Conservation (phyloP, 2,797 vertebrate species). For the Chelonia mydas region DNA sequence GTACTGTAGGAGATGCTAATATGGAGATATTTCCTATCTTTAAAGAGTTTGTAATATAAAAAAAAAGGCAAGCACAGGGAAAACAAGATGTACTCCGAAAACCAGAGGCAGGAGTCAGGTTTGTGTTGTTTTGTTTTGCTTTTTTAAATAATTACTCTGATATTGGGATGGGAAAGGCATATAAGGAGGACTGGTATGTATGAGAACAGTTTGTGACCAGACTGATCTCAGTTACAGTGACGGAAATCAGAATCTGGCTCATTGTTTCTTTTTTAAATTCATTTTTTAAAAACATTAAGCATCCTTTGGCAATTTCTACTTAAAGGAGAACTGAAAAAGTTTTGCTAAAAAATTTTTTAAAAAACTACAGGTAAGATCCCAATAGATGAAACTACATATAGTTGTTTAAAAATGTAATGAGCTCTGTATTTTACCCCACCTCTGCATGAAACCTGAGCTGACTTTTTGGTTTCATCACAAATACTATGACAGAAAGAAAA, state of each 20-base stretch:
- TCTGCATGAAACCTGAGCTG: not conserved
- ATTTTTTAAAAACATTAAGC: not conserved
- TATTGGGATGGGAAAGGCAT: not conserved
- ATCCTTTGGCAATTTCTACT: not conserved
- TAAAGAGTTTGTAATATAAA: not conserved
- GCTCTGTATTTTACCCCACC: not conserved
- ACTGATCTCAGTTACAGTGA: not conserved
- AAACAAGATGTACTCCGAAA: not conserved
- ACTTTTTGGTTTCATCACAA: not conserved
- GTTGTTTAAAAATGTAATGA: not conserved
- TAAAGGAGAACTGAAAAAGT: not conserved
- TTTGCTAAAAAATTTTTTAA: not conserved
- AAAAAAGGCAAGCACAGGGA: not conserved
- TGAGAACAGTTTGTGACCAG: not conserved
- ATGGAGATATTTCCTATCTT: not conserved
- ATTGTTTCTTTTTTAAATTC: not conserved
- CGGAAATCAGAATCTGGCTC: not conserved
- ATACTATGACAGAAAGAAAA: not conserved
- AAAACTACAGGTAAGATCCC: not conserved
- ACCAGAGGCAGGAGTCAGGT: not conserved
- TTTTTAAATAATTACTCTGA: not conserved
- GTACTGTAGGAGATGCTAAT: not conserved
- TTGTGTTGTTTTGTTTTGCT: not conserved
- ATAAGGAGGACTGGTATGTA: not conserved
- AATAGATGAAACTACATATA: not conserved